Evolutionary conservation across 1,140 invertebrate genomes (phyloP), one percentile per base, ranked within the genome.

Genomic region (Drosophila prosaltans): DNA sequence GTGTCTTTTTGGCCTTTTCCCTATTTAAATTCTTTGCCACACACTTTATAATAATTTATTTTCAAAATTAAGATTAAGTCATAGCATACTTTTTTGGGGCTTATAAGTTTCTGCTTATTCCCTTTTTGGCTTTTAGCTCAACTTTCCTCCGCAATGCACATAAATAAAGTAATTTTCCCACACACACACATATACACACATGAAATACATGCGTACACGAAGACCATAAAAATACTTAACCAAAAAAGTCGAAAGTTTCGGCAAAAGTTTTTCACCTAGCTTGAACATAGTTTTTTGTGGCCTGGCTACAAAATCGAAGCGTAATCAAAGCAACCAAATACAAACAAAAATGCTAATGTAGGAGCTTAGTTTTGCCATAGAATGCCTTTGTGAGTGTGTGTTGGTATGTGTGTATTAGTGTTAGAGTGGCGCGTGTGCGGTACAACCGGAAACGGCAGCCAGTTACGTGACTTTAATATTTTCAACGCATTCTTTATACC

Each of bases 381-480:
- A 65, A 62, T 64, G 63, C 45, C 9, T 63, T 4, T 30, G 28
- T 30, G 28, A 2, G 28, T 30, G 60, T 59, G 51, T 67, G 55
- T n/a, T 24, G 11, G 70, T 63, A 36, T 48, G 58, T 54, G 63
- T 48, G 51, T 24, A 16, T 65, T 55, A 65, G 60, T 65, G 68
- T 80, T 54, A 60, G 69, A 51, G 55, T 51, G 70, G 66, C 69
- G 83, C 83, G 79, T 86, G 82, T 88, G 71, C 74, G 78, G 45
- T 68, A 61, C 57, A 76, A 82, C 68, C 85, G 83, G 83, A 86
- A 83, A 86, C 84, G 76, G 68, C 66, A 88, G 73, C 76, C 76
- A 88, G 82, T 88, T 86, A 86, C 83, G 82, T 85, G 82, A 86
- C 82, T 86, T 86, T 88, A 83, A 88, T 88, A 88, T 86, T 88